Conservation (phyloP, 2,888 invertebrate species). For the Ornithoptera alexandrae region DNA sequence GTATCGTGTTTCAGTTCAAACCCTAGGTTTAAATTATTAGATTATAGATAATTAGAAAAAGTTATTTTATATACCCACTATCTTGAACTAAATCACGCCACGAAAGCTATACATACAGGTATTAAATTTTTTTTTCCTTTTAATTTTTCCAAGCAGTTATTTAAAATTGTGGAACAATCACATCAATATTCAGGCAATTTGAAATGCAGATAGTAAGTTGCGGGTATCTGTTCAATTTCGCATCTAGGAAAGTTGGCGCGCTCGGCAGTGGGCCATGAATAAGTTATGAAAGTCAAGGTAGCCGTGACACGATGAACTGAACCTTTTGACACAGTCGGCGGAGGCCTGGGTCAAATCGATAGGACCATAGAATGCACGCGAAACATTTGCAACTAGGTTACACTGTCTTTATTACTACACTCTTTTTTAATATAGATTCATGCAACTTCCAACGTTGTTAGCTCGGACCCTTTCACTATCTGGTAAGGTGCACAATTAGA, state of each 20-base stretch:
- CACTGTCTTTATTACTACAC: not conserved
- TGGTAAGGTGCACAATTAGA: too few species aligned
- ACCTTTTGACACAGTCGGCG: constrained; percentile 19
- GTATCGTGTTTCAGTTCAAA: too few species aligned
- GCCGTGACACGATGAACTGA: constrained; percentile 28
- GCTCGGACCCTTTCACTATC: too few species aligned
- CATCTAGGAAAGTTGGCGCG: constrained; percentile 12
- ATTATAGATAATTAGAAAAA: too few species aligned
- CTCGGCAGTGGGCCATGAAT: constrained; percentile 21
- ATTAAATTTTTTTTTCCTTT: not conserved
- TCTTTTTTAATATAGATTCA: not conserved
- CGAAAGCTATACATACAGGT: too few species aligned
- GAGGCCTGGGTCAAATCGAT: constrained; percentile 21
- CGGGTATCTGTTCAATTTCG: not conserved
- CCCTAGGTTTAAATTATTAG: too few species aligned
- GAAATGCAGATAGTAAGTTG: constrained; percentile 7
- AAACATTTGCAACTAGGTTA: constrained; percentile 13
- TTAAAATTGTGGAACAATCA: constrained; percentile 18
- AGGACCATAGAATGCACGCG: not conserved
- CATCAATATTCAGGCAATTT: constrained; percentile 12
- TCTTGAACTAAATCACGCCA: too few species aligned
- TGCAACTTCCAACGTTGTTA: not conserved
- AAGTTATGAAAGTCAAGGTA: constrained; percentile 28
- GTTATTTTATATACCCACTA: too few species aligned
- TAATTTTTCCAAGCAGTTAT: not conserved